A percentile compares a stretch with the other conserved stretches of the same genome.
Conservation (phyloP, 2,888 invertebrate species). For the Diadegma fenestrale region DNA sequence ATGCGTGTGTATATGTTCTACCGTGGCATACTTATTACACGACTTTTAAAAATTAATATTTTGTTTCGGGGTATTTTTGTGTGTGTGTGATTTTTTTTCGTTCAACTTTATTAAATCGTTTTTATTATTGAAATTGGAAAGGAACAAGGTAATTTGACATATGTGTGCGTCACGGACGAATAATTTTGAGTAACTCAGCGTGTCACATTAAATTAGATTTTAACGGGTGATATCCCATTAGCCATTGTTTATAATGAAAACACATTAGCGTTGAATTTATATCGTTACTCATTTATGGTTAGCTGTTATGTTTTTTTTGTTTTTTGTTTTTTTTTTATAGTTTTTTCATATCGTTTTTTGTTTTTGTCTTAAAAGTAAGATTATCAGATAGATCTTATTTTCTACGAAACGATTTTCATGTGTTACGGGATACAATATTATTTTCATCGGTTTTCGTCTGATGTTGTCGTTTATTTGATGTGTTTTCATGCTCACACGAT, state of each 20-base stretch:
- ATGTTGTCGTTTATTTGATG: conserved; percentile 19
- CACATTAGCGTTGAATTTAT: conserved; percentile 81
- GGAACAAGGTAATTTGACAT: conserved; percentile 82
- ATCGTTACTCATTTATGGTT: conserved; percentile 80
- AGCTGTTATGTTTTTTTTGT: conserved; percentile 82
- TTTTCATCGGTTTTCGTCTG: conserved; percentile 29
- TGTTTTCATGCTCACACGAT: conserved; percentile 21
- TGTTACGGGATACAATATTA: conserved; percentile 81
- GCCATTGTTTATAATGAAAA: conserved; percentile 77
- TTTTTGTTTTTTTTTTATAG: conserved; percentile 78
- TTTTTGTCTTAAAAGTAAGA: conserved; percentile 59
- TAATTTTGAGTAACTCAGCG: conserved; percentile 81
- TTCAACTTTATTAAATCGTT: conserved; percentile 66
- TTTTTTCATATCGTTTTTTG: conserved; percentile 69
- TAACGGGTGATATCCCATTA: conserved; percentile 73
- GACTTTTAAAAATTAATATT: conserved; percentile 73
- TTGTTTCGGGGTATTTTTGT: conserved; percentile 65
- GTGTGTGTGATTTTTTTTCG: conserved; percentile 70
- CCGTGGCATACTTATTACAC: conserved; percentile 72
- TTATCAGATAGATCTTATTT: conserved; percentile 81
- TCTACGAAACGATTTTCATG: conserved; percentile 83
- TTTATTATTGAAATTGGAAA: conserved; percentile 61
- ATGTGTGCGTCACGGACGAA: conserved; percentile 82
- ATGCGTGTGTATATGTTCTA: conserved; percentile 79
- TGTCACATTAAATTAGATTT: conserved; percentile 76